Base-by-base conservation (phyloP, 2,888 invertebrate genomes). In the Pandemis corylana region DNA sequence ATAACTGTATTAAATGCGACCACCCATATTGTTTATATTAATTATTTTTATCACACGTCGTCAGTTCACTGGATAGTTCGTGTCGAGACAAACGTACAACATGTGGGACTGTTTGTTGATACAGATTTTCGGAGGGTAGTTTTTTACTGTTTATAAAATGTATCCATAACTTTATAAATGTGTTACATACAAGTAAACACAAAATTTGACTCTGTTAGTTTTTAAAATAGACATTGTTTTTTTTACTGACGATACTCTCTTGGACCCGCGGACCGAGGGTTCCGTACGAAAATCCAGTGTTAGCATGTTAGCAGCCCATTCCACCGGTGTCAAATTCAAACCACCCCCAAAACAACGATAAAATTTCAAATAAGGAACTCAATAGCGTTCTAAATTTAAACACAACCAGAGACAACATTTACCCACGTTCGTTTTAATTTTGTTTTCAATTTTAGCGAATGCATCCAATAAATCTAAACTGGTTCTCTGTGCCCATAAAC, bases 391-490 rank as follows among this genome's bases (percentile, higher is more conserved):
- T 49, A 61, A 67, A 72, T 66, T 72, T 36, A 13, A 67, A 63
- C 62, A 41, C 9, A 20, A 20, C 51, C 70, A 62, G 49, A 65
- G 59, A 44, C 59, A 46, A 13, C 68, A 68, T 72, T 69, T 74
- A 74, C 69, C 74, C 74, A 70, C 70, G 74, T 44, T 61, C 69
- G 36, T 75, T 75, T 75, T 69, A 73, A 59, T 74, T 62, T 42
- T 70, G 70, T 70, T 74, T 74, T 75, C 70, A 75, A 66, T 75
- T 75, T 75, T 75, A 75, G 74, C 74, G 66, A 70, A 70, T 68
- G 70, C 74, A 66, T 70, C 51, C 74, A 75, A 75, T 75, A 75
- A 75, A 75, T 75, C 74, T 70, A 75, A 70, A 75, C 74, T 53
- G 74, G 74, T 75, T 75, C 36, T 70, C 70, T 70, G 36, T 75